Base-by-base conservation (phyloP, 2,113 vertebrate genomes). In the Chionomys nivalis region DNA sequence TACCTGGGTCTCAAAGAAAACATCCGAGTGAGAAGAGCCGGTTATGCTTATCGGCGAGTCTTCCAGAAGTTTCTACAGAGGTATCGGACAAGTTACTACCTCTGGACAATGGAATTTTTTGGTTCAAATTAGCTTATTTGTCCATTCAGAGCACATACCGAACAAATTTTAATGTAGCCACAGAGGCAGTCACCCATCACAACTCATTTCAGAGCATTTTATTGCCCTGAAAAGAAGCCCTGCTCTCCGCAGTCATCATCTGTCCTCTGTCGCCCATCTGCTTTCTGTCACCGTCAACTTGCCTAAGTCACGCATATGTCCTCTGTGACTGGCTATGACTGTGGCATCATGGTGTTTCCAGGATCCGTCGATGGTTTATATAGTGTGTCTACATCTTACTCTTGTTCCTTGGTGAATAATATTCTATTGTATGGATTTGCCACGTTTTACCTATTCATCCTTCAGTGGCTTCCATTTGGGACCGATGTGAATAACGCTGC, bases 1-100 rank as follows among this genome's bases (percentile, higher is more conserved):
- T 99, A 99, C 96, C 98, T 99, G 75, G 99, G 99, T 91, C 98
- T 99, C 96, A 99, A 99, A 97, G 99, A 99, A 97, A 99, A 99
- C 92, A 99, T 99, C 95, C 98, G 99, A 19, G 99, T 99, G 65
- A 99, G 99, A 97, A 99, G 99, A 98, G 99, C 99, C 96, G 99
- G 99, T 75, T 99, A 99, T 14, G 99, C 99, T 94, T 99, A 99
- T 97, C 99, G 99, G 92, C 98, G 99, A 65, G 85, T 99, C 95
- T 99, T 99, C 98, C 98, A 98, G 97, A 99, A 99, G 98, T 99
- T 99, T 98, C 98, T 99, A 77, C 99, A 99, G 98, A 99, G 99
- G 99, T 99, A 98, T 92, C 23, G 47, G 91, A 36, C 36, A 79
- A 42, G 17, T 90, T 83, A 19, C 16, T 83, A 42, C 26, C 3